Base-by-base conservation (phyloP, 1,140 invertebrate species). In the Sarcophaga peregrina region DNA sequence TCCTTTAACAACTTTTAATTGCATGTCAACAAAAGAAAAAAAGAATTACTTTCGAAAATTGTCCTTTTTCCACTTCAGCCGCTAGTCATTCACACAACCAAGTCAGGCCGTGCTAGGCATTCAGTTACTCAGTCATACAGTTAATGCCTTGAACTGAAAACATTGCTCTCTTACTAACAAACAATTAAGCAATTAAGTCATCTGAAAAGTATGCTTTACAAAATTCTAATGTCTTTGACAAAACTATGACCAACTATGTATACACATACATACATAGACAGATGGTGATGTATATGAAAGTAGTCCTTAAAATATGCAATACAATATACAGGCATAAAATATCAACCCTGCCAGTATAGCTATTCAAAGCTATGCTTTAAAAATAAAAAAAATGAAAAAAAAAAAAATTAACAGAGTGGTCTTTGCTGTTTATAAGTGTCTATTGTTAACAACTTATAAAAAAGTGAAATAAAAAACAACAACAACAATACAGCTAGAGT, bases 141-240 rank as follows among this genome's bases (percentile, higher is more conserved):
- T 68, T 20, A 50, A 78, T 78, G 75, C 75, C 75, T 50, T 78
- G 75, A 78, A 78, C 75, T 78, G 75, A 78, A 78, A 78, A 78
- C 75, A 78, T 78, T 78, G 75, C 75, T 78, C 75, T 78, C 75
- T 78, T 78, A 78, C 75, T 78, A 50, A 50, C 75, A 78, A 50
- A 50, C 75, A 78, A 78, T 78, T 78, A 78, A 78, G 48, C 75
- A 78, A 78, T 78, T 78, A 78, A 78, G 47, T 9, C 74, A 68
- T 78, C 75, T 25, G 25, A 17, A 52, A 78, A 78, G 47, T 17
- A 47, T 76, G 74, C 74, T 48, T 37, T 37, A 76, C 25, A 75
- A 75, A 46, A 8, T 5, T 15, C 9, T 9, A 68, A 68, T 68
- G 62, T 68, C 8, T 68, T 68, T 68, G 62, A 68, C 20, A 68